Evolutionary conservation across 2,888 invertebrate genomes (phyloP).

Genomic region (Thera obeliscata): DNA sequence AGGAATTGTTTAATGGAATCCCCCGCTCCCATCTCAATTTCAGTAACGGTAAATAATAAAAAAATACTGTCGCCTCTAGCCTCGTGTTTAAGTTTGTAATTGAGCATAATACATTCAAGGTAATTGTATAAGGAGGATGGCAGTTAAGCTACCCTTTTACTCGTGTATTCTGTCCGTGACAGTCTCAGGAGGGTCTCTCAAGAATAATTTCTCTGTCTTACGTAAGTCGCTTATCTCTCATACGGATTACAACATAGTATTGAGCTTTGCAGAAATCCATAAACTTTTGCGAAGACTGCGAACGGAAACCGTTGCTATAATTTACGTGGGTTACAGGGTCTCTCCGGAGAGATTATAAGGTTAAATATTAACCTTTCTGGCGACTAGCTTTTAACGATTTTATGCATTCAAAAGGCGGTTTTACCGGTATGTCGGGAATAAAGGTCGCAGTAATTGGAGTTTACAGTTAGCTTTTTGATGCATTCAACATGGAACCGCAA

Average conservation of each 20-base stretch:
- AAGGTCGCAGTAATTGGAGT: constrained; percentile 4
- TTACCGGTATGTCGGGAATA: constrained; percentile 2
- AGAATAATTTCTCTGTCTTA: constrained; percentile 9
- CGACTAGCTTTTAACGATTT: constrained; percentile 5
- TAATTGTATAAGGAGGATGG: constrained; percentile 18
- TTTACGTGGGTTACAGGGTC: constrained; percentile 4
- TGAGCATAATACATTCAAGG: constrained; percentile 16
- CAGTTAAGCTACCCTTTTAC: constrained; percentile 5
- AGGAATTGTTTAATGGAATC: constrained; percentile 16
- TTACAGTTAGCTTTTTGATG: constrained; percentile 9
- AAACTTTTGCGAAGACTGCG: constrained; percentile 2
- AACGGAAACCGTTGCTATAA: constrained; percentile 9
- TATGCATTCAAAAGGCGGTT: constrained; percentile 4
- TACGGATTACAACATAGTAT: constrained; percentile 2
- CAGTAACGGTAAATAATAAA: constrained; percentile 24
- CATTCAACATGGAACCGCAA: constrained; percentile 1
- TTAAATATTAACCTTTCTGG: constrained; percentile 13
- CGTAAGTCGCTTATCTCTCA: constrained; percentile 13
- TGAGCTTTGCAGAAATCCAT: constrained; percentile 7
- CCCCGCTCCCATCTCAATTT: constrained; percentile 26
- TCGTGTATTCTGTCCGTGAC: constrained; percentile 19
- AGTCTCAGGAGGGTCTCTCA: constrained; percentile 7
- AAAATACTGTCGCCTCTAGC: constrained; percentile 11
- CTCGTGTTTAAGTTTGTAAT: constrained; percentile 9
- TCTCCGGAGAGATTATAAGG: constrained; percentile 5